Evolutionary conservation across 2,797 vertebrate genomes (phyloP).

Genomic region (Artibeus jamaicensis): DNA sequence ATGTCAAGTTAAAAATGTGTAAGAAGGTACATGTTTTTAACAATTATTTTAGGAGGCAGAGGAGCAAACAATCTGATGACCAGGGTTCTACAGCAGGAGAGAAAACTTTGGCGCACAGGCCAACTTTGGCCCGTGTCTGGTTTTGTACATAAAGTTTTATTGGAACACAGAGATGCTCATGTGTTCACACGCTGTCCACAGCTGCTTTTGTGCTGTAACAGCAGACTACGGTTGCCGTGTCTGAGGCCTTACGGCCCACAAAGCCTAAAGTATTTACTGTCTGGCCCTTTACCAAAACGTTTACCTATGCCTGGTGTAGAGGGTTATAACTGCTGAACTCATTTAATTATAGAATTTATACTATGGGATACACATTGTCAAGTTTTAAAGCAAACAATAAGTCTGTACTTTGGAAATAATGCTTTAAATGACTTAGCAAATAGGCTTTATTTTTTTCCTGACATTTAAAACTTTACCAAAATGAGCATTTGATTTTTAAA

Average conservation of each 20-base stretch:
- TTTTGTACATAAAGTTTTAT: background rate
- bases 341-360: conserved; percentile 24
- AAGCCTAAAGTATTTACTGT: conserved; percentile 18
- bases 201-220: background rate
- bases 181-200: background rate
- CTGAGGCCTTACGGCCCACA: background rate
- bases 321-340: background rate
- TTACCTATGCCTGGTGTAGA: background rate
- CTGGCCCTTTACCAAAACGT: background rate
- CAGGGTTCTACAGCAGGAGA: background rate
- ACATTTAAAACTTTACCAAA: conserved; percentile 49
- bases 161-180: background rate
- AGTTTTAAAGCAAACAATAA: conserved; percentile 35
- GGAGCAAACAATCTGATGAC: background rate
- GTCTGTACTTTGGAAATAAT: conserved; percentile 32
- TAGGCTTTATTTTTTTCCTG: conserved; percentile 35
- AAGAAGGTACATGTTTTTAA: background rate
- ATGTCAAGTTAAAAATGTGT: background rate
- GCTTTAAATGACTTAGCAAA: conserved; percentile 35
- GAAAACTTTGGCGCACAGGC: background rate
- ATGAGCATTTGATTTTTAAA: background rate
- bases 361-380: background rate
- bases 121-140: background rate
- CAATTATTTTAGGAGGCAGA: background rate
- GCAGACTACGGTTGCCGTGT: background rate